Evolutionary conservation across 2,113 vertebrate genomes (phyloP), one percentile per base, ranked within the genome.

Genomic region (Hucho hucho): DNA sequence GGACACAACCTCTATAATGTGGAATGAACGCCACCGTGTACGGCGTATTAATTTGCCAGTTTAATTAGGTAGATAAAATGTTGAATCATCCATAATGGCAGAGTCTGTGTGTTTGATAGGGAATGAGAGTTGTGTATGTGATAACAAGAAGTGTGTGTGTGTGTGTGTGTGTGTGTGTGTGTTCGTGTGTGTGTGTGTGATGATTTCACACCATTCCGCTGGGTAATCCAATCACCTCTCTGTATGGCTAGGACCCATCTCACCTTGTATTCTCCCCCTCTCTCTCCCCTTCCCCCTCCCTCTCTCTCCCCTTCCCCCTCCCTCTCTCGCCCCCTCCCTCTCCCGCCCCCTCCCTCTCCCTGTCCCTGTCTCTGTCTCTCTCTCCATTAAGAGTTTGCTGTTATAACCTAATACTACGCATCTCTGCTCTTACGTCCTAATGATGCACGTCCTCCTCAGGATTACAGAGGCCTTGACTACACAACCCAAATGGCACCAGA

Each of bases 101-200:
- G 58, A 26, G 49, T 43, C 14, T 46, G 2, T 32, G 65, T 67
- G 65, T 75, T 2, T 64, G 61, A 22, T 5, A 59, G 56, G 56
- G 56, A 18, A 7, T 2, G 2, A 59, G 18, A 11, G 43, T 12
- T 70, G 49, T 56, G 47, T 43, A 29, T 26, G 13, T 70, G 47
- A 26, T 58, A 29, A 74, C 56, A 75, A 22, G 64, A 7, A 67
- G 56, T 61, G 70, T 83, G 64, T 75, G 70, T 6, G 22, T 29
- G 66, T 65, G 26, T 26, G 63, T 13, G 63, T 28, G 24, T 65
- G 64, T 65, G 24, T 65, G 64, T 65, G 22, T 65, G 26, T 75
- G 59, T 67, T 56, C 58, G n/a, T 74, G 24, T 70, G 53, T 72
- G 69, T 76, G 28, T 20, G 64, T 65, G 49, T 59, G 6, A 72